Evolutionary conservation across 2,113 vertebrate species (phyloP).

Genomic region (Capra hircus): DNA sequence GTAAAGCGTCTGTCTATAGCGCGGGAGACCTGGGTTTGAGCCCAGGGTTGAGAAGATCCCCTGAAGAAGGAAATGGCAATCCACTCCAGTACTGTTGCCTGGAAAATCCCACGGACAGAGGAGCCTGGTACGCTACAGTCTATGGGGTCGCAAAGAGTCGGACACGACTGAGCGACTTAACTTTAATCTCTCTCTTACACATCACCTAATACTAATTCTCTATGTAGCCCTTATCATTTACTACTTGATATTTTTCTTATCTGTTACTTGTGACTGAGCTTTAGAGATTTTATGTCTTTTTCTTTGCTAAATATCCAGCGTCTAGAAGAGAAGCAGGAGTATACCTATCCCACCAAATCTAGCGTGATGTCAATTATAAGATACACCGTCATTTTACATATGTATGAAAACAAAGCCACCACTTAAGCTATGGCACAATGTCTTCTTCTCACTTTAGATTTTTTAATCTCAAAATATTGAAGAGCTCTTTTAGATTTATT

Average conservation of each 20-base stretch:
- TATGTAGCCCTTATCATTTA: background rate
- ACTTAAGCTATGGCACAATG: background rate
- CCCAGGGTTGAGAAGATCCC: too few species aligned
- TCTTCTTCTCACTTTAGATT: background rate
- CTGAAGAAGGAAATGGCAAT: too few species aligned
- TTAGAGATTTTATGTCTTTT: background rate
- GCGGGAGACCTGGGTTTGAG: too few species aligned
- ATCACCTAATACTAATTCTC: background rate
- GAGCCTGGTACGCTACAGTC: too few species aligned
- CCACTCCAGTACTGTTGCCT: too few species aligned
- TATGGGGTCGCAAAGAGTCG: too few species aligned
- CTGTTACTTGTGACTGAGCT: background rate
- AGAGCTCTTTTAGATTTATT: background rate
- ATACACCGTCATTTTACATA: background rate
- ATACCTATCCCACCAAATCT: background rate
- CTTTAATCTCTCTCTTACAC: background rate
- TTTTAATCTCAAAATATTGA: background rate
- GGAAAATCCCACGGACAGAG: too few species aligned
- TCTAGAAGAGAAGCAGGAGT: background rate
- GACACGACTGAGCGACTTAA: too few species aligned
- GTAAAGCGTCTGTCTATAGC: too few species aligned
- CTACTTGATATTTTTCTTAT: background rate
- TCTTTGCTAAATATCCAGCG: background rate
- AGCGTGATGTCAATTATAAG: background rate
- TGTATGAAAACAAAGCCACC: background rate